Conservation (phyloP, 1,140 invertebrate species). For the Mycetomoellerius zeteki region DNA sequence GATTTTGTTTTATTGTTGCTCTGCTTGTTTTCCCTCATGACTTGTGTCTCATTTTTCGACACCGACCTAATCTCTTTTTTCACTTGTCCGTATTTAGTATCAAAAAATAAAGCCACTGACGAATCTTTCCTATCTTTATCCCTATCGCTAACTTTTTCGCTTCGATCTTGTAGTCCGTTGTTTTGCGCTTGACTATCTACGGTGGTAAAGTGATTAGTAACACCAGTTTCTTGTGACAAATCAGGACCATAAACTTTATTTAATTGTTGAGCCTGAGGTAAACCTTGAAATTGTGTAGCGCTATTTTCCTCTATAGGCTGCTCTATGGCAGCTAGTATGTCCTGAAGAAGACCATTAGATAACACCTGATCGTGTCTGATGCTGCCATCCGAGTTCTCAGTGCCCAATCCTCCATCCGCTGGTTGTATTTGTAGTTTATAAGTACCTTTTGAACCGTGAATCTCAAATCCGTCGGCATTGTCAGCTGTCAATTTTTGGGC, state of each 20-base stretch:
- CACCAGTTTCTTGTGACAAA: constrained; percentile 65
- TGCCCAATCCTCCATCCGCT: constrained; percentile 85
- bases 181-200: constrained; percentile 30
- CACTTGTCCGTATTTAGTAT: constrained; percentile 77
- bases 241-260: constrained; percentile 76
- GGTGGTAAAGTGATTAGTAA: constrained; percentile 70
- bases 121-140: constrained; percentile 49
- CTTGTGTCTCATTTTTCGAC: constrained; percentile 67
- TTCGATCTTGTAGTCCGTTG: constrained; percentile 62
- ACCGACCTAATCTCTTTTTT: constrained; percentile 77
- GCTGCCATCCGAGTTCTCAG: constrained; percentile 85
- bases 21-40: background rate
- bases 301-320: constrained; percentile 84
- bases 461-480: constrained; percentile 87
- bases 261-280: constrained; percentile 71
- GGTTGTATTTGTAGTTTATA: constrained; percentile 92
- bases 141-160: constrained; percentile 42
- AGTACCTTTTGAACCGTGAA: constrained; percentile 89
- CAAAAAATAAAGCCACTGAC: constrained; percentile 80
- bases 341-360: constrained; percentile 92
- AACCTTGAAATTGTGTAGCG: constrained; percentile 78
- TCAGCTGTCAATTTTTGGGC: constrained; percentile 75
- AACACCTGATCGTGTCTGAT: constrained; percentile 91
- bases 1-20: constrained; percentile 44
- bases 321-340: constrained; percentile 92